Conservation (phyloP, 2,888 invertebrate genomes). For the Clanis bilineata region DNA sequence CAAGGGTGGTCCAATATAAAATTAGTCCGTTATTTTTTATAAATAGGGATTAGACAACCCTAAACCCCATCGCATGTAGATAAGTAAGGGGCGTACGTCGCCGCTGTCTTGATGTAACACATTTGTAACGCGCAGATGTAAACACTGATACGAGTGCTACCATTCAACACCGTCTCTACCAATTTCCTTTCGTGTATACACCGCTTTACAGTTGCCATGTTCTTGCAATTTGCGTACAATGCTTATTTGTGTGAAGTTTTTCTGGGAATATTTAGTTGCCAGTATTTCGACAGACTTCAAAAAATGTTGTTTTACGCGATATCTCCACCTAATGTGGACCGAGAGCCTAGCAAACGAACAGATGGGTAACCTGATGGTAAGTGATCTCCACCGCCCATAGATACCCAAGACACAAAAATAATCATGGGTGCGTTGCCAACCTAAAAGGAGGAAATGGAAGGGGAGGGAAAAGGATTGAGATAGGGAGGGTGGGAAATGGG, state of each 20-base stretch:
- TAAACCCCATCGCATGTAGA: conserved; percentile 41
- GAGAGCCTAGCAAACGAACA: no score
- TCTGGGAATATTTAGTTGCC: not conserved
- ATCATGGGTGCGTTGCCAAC: no score
- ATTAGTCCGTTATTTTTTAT: not conserved
- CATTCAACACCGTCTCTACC: conserved; percentile 59
- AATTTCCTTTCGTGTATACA: conserved; percentile 45
- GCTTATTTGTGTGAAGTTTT: not conserved
- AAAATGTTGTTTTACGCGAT: no score
- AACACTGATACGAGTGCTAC: conserved; percentile 60
- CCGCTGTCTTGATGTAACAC: conserved; percentile 72
- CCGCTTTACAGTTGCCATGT: conserved; percentile 33
- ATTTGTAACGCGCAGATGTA: conserved; percentile 77
- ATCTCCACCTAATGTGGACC: no score
- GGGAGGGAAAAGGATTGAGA: no score
- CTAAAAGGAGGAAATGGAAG: no score
- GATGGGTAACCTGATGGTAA: no score
- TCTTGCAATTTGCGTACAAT: conserved; percentile 41
- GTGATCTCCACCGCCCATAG: no score
- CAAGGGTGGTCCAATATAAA: no score
- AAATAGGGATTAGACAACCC: conserved; percentile 43
- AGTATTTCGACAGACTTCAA: no score
- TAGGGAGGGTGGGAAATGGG: no score
- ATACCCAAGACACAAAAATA: no score
- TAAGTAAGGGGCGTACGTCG: conserved; percentile 64